Conservation (phyloP, 92 coral and sea anemone species). For the Siderastrea siderea region DNA sequence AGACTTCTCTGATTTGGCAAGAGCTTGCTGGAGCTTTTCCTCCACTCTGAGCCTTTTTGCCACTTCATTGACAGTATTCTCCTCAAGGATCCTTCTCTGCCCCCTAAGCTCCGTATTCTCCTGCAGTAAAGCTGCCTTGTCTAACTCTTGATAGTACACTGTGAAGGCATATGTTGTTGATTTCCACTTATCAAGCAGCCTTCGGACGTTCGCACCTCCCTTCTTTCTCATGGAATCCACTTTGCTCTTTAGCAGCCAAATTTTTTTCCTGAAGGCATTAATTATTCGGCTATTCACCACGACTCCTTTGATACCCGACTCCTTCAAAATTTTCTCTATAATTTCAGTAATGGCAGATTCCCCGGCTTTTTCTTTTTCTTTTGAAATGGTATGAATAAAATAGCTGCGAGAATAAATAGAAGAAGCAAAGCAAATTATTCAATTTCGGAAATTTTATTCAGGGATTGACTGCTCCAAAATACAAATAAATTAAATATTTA, state of each 20-base stretch:
- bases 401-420: conserved; percentile 44
- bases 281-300: conserved; percentile 35
- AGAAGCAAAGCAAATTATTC: too few relatives aligned
- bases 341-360: conserved; percentile 25
- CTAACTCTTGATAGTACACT: conserved; percentile 26
- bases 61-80: conserved; percentile 2
- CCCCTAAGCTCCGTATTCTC: background rate
- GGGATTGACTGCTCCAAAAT: too few relatives aligned
- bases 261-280: conserved; percentile 49
- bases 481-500: too few relatives aligned
- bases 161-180: conserved; percentile 16
- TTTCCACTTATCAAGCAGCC: conserved; percentile 18
- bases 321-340: conserved; percentile 37
- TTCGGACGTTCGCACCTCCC: conserved; percentile 32
- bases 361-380: conserved; percentile 6
- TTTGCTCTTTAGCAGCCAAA: conserved; percentile 13
- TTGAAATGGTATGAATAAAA: conserved; percentile 44
- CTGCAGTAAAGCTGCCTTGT: background rate
- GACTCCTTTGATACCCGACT: conserved; percentile 47
- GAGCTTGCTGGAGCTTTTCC: conserved; percentile 8
- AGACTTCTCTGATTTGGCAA: conserved; percentile 19
- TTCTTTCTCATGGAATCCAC: conserved; percentile 12
- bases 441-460: too few relatives aligned
- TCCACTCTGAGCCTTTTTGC: conserved; percentile 27
- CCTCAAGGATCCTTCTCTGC: conserved; percentile 18